These are phyloP conservation scores for Bujurquina vittata DNA, from an alignment of 2,113 vertebrate genomes.

Conservation along the genomic window DNA sequence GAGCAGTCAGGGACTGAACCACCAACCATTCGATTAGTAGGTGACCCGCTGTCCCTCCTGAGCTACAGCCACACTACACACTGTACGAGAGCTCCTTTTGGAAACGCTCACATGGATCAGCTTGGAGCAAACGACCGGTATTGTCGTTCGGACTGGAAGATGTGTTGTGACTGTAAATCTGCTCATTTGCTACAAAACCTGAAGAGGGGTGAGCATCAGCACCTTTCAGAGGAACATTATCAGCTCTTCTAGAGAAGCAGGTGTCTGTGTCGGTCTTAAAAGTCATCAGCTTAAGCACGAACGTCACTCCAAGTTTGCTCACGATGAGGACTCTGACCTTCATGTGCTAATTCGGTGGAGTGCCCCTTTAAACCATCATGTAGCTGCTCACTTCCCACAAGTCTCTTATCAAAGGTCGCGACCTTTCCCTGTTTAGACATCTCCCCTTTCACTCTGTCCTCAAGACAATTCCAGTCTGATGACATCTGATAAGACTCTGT, in stretches of 20 bases:
- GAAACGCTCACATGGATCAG: too few relatives aligned
- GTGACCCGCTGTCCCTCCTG: too few relatives aligned
- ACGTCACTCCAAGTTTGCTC: not conserved
- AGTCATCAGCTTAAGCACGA: not conserved
- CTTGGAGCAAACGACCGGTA: too few relatives aligned
- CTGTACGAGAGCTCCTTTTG: too few relatives aligned
- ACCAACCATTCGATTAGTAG: too few relatives aligned
- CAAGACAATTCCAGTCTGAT: not conserved
- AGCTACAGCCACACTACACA: too few relatives aligned
- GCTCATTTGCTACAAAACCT: accelerated
- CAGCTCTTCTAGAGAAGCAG: not conserved
- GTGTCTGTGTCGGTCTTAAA: not conserved
- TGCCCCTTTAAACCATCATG: slow-evolving; percentile 20
- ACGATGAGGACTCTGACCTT: not conserved
- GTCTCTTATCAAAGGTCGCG: slow-evolving; percentile 19
- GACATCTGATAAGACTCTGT: not conserved
- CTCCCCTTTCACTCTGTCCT: not conserved
- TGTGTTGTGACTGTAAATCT: too few relatives aligned
- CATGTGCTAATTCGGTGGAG: not conserved
- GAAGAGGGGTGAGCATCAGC: not conserved
- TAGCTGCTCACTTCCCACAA: slow-evolving; percentile 16
- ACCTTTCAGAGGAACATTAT: not conserved
- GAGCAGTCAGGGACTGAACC: too few relatives aligned
- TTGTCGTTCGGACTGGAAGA: too few relatives aligned
- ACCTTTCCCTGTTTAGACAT: slow-evolving; percentile 28